phyloP scores from a whole-genome alignment of 2,113 vertebrate genomes.

The Glaucomys volans region DNA sequence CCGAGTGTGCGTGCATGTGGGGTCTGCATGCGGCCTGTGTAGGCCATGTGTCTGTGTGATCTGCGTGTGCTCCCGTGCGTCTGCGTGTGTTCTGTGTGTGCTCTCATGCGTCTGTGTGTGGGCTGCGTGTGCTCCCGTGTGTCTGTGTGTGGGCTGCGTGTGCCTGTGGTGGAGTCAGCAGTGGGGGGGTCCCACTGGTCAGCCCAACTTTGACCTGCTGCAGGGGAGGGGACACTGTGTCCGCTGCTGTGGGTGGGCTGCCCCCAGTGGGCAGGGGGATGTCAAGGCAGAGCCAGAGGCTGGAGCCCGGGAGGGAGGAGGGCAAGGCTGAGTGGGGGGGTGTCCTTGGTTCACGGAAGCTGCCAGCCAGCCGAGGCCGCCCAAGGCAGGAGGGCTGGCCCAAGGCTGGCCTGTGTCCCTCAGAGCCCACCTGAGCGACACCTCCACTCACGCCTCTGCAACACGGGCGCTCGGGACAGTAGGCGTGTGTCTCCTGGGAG shows the following conservation, averaged over 20 bases:
- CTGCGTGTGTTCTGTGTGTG: no score
- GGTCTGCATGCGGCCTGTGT: neutral
- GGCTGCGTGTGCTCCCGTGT: neutral
- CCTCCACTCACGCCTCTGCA: neutral
- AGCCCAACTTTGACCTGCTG: neutral
- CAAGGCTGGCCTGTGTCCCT: no score
- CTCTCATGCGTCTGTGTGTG: rapidly evolving
- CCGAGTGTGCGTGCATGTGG: no score
- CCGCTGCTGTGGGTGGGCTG: neutral
- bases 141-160: rapidly evolving
- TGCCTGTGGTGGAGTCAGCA: neutral
- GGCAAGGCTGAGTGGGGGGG: rapidly evolving
- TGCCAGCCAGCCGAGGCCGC: rapidly evolving
- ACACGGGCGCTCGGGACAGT: neutral
- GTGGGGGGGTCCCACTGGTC: neutral
- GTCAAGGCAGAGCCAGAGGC: neutral
- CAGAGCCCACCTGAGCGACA: rapidly evolving
- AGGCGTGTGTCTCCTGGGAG: neutral
- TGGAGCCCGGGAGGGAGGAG: rapidly evolving
- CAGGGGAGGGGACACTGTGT: rapidly evolving
- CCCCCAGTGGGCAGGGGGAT: neutral
- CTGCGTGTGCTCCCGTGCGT: neutral
- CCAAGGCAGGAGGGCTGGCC: rapidly evolving
- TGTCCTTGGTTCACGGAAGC: rapidly evolving
- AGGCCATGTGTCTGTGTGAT: neutral